Evolutionary conservation across 1,140 invertebrate genomes (phyloP), one percentile per base, ranked within the genome.

Genomic region (Aphidius ervi): DNA sequence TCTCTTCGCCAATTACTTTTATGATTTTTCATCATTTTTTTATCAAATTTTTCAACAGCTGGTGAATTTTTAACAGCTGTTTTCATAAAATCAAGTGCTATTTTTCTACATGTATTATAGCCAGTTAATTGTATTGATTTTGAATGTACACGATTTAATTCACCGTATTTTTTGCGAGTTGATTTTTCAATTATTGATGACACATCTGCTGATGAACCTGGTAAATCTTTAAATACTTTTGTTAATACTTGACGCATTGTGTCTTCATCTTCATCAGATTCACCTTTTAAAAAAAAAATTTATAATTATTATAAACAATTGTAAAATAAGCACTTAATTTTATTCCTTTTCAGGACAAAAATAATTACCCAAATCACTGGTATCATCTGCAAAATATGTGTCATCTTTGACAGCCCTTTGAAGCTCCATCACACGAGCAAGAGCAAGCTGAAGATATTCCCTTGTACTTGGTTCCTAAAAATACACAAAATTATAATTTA

Each of bases 71-170:
- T 72, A n/a, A 68, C 67, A 4, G 68, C 61, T 20, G 65, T 70
- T 58, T 72, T 73, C 70, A 78, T 74, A 45, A 78, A 79, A 9
- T 77, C 69, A 0, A 77, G 52, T 0, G 74, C 67, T 5, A 77
- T 61, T 65, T 66, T 70, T 1, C 76, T 73, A 63, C 77, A 79
- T 31, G 71, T 71, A 58, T 78, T 74, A 58, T 76, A 79, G 52
- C 77, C 77, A 37, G 71, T 56, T 9, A 78, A 63, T 46, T 79
- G 75, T 54, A 76, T 70, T n/a, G 67, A 70, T 65, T 78, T 78
- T 56, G 56, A 66, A 8, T 72, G 68, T 59, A 75, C 67, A 5
- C 61, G 63, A 52, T 70, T 63, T 0, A 74, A 39, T 58, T 70
- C 63, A 1, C 16, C 53, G 1, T 67, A 65, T 59, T 61, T 70